Evolutionary conservation across 1,140 invertebrate genomes (phyloP).

Genomic region (Adoxophyes honmai): DNA sequence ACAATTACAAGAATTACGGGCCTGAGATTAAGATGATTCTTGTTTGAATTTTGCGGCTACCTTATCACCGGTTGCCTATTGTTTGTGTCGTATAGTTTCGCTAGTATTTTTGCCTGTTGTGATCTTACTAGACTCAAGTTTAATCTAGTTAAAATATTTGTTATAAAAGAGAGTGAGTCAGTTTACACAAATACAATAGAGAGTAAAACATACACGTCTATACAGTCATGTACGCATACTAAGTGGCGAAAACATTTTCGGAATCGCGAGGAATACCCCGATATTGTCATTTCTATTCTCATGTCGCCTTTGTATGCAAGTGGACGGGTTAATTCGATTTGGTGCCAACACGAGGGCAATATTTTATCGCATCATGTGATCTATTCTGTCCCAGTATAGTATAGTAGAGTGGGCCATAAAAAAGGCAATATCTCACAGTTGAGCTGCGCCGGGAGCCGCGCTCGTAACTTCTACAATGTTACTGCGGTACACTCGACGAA

Average conservation of each 20-base stretch:
- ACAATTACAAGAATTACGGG: conserved; percentile 64
- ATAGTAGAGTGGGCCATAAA: conserved; percentile 74
- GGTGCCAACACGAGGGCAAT: conserved; percentile 60
- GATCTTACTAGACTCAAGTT: too few species aligned
- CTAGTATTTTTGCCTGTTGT: too few species aligned
- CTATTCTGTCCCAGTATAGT: conserved; percentile 72
- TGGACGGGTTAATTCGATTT: conserved; percentile 76
- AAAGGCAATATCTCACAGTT: conserved; percentile 75
- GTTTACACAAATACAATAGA: too few species aligned
- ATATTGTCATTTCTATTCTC: conserved; percentile 68
- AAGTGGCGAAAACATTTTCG: conserved; percentile 48
- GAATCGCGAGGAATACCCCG: conserved; percentile 41
- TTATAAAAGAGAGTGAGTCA: too few species aligned
- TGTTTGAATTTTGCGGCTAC: conserved; percentile 11
- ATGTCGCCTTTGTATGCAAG: conserved; percentile 70
- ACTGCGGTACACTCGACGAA: conserved; percentile 49
- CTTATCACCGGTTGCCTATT: too few species aligned
- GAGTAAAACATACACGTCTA: too few species aligned
- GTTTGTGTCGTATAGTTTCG: too few species aligned
- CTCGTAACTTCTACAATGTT: conserved; percentile 74
- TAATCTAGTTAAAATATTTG: too few species aligned
- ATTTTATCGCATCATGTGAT: conserved; percentile 76
- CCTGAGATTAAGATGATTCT: conserved; percentile 32
- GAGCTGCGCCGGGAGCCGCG: conserved; percentile 59
- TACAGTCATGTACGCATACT: conserved; percentile 45